Conservation (phyloP, 2,888 invertebrate genomes). For the Frankliniella fusca region DNA sequence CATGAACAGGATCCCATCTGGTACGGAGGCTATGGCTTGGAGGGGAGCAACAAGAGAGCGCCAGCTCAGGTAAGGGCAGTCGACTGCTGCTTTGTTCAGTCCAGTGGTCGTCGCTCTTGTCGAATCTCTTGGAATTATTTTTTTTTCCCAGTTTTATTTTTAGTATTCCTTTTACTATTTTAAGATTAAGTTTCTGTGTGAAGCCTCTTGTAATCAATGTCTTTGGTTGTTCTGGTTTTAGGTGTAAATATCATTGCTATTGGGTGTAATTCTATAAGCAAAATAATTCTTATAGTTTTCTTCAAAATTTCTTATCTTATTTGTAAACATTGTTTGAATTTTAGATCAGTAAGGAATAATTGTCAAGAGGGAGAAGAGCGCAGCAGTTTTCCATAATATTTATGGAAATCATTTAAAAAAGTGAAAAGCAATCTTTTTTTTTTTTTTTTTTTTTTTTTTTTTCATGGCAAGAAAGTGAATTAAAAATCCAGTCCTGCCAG, state of each 20-base stretch:
- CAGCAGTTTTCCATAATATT: too few species aligned
- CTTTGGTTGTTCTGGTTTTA: not conserved
- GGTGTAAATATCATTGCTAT: not conserved
- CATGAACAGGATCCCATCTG: conserved; percentile 9
- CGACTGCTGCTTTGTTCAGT: conserved; percentile 16
- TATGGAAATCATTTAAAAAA: too few species aligned
- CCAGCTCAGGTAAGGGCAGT: conserved; percentile 23
- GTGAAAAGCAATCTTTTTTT: too few species aligned
- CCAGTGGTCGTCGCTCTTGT: conserved; percentile 24
- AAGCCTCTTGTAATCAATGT: not conserved
- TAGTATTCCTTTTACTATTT: not conserved
- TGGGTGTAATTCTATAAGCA: too few species aligned
- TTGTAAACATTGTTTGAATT: too few species aligned
- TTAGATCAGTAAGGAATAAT: too few species aligned
- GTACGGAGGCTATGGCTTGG: not conserved
- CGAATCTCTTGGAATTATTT: not conserved
- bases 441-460: too few species aligned
- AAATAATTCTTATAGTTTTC: too few species aligned
- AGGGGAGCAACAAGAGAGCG: conserved; percentile 18
- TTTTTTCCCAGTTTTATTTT: conserved; percentile 8
- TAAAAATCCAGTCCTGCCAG: not conserved
- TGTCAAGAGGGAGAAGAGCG: too few species aligned
- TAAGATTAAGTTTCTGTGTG: not conserved
- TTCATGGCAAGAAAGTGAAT: too few species aligned
- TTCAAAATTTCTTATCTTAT: too few species aligned